Evolutionary conservation across 2,888 invertebrate genomes (phyloP).

Genomic region (Oligia strigilis): DNA sequence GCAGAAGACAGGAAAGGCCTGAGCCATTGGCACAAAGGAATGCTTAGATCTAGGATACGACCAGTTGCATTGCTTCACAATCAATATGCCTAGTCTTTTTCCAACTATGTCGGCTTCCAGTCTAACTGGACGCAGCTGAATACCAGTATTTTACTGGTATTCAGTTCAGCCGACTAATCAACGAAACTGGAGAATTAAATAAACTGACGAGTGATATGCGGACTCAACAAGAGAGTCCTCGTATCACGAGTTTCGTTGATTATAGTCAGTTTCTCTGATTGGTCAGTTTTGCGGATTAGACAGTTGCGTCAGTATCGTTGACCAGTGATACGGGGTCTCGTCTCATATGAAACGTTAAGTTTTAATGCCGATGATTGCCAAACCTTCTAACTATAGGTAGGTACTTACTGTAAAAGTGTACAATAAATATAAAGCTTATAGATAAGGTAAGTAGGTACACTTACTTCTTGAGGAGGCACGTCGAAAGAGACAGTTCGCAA

Average conservation of each 20-base stretch:
- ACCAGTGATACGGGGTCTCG: neutral
- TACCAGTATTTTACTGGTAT: too few relatives aligned
- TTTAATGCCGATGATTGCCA: neutral
- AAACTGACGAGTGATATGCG: neutral
- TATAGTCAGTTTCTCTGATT: neutral
- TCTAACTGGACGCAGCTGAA: too few relatives aligned
- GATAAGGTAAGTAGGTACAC: slow-evolving; percentile 28
- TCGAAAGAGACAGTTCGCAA: slow-evolving; percentile 98
- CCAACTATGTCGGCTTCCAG: neutral
- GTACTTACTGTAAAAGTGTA: neutral
- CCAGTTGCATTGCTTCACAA: neutral
- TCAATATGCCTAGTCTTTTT: neutral
- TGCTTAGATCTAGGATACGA: neutral
- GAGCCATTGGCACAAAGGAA: neutral
- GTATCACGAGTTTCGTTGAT: neutral
- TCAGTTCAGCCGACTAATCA: too few relatives aligned
- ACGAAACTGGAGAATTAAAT: neutral
- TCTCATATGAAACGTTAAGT: neutral
- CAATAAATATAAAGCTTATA: neutral
- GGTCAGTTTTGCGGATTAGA: neutral
- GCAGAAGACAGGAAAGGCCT: neutral
- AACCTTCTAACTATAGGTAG: neutral
- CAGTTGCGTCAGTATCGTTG: neutral
- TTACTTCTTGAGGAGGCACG: slow-evolving; percentile 98
- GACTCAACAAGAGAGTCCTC: neutral